These are phyloP conservation scores for Colius striatus DNA, from an alignment of 2,113 vertebrate species.

Conservation along the genomic window DNA sequence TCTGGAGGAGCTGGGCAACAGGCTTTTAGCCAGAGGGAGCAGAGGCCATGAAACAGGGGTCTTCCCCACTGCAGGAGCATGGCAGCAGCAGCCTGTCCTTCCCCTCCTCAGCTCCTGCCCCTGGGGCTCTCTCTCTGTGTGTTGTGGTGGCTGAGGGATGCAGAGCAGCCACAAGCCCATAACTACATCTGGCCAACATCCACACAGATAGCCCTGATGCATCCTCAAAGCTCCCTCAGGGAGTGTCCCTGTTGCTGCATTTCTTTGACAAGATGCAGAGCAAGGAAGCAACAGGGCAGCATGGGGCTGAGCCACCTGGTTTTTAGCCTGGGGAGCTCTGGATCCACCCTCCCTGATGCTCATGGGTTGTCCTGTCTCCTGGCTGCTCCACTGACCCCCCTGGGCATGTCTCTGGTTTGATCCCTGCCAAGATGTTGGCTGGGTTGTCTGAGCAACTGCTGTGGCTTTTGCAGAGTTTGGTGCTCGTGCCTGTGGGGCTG, in stretches of 20 bases:
- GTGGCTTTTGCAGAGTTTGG: neutral
- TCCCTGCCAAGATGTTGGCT: neutral
- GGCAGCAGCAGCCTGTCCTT: neutral
- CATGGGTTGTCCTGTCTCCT: accelerated
- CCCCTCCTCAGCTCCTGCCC: accelerated
- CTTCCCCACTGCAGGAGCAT: neutral
- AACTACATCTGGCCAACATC: accelerated
- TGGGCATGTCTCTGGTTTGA: neutral
- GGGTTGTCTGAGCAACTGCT: neutral
- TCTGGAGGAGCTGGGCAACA: neutral
- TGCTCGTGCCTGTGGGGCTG: neutral
- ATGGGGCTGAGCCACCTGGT: neutral
- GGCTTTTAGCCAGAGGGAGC: neutral
- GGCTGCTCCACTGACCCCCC: neutral
- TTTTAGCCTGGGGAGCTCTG: neutral
- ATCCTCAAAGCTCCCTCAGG: accelerated
- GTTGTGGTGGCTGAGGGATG: neutral
- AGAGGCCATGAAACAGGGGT: neutral
- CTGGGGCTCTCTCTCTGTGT: neutral
- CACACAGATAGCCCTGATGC: neutral
- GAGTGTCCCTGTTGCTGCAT: neutral
- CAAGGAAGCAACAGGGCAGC: neutral
- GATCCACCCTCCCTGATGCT: accelerated
- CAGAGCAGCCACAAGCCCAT: neutral
- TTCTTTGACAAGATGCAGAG: neutral